Evolutionary conservation across 2,113 vertebrate genomes (phyloP).

Genomic region (Planiliza haematocheilus): DNA sequence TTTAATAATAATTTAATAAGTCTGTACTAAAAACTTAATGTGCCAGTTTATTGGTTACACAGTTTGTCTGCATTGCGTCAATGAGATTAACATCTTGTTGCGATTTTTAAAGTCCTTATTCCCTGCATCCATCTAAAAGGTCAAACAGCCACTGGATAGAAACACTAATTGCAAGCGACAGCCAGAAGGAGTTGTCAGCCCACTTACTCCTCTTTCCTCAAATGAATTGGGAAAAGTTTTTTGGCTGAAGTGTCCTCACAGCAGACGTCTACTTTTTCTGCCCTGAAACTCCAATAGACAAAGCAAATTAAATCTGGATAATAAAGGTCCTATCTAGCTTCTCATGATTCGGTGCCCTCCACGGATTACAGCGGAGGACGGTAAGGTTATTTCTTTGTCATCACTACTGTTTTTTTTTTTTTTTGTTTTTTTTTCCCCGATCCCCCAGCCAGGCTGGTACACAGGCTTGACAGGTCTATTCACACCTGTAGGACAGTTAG

Average conservation of each 20-base stretch:
- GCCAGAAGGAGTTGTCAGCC: constrained; percentile 25
- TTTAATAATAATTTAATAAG: too few relatives aligned
- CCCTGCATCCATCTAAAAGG: constrained; percentile 17
- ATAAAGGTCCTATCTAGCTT: constrained; percentile 8
- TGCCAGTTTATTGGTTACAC: not conserved
- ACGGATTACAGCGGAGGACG: not conserved
- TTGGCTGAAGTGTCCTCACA: constrained; percentile 4
- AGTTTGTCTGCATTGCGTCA: not conserved
- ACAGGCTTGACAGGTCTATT: constrained; percentile 36
- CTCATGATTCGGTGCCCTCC: constrained; percentile 4
- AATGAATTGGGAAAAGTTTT: constrained; percentile 10
- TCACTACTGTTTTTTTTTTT: not conserved
- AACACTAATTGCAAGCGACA: constrained; percentile 30
- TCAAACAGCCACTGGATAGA: constrained; percentile 8
- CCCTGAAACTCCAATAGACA: constrained; percentile 25
- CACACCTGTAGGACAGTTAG: constrained; percentile 58
- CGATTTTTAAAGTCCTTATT: not conserved
- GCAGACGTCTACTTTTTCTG: constrained; percentile 26
- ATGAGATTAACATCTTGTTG: not conserved
- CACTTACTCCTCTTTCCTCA: constrained; percentile 16
- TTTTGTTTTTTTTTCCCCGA: not conserved
- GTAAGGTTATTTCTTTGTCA: constrained; percentile 29
- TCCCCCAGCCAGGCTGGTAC: constrained; percentile 41
- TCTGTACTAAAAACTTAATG: too few relatives aligned
- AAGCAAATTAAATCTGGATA: constrained; percentile 41